Conservation (phyloP, 2,888 invertebrate species). For the Amphipoea lucens region DNA sequence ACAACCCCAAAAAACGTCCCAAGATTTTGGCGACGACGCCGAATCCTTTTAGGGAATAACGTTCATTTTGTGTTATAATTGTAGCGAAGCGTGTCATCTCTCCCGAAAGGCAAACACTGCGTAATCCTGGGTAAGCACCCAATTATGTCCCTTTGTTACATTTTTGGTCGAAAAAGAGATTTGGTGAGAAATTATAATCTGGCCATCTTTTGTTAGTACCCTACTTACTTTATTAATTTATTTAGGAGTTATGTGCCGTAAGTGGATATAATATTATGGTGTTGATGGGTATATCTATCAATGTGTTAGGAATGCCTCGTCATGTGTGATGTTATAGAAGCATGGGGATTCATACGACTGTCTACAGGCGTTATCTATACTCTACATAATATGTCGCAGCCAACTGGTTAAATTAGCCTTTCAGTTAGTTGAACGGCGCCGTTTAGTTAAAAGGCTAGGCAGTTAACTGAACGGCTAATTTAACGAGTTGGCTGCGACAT, state of each 20-base stretch:
- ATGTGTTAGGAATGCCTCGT: background rate
- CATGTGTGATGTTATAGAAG: background rate
- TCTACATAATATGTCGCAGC: too few relatives aligned
- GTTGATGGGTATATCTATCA: background rate
- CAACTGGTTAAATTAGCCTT: too few relatives aligned
- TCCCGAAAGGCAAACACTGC: conserved; percentile 26
- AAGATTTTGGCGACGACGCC: conserved; percentile 2
- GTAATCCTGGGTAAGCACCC: conserved; percentile 30
- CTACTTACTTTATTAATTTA: conserved; percentile 2
- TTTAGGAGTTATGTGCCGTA: background rate
- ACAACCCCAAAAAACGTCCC: conserved; percentile 31
- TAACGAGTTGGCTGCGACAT: too few relatives aligned
- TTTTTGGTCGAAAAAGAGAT: conserved; percentile 11
- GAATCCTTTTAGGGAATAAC: conserved; percentile 30
- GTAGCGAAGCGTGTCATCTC: conserved; percentile 21
- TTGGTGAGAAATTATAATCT: conserved; percentile 21
- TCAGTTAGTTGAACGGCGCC: too few relatives aligned
- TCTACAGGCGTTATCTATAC: background rate
- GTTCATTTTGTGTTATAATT: conserved; percentile 48
- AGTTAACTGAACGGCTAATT: too few relatives aligned
- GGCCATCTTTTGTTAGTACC: background rate
- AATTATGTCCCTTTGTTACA: conserved; percentile 37
- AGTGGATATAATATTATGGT: background rate
- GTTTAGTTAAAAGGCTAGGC: too few relatives aligned
- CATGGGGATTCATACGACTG: background rate